Conservation (phyloP, 2,888 invertebrate genomes). For the Ferrisia virgata region DNA sequence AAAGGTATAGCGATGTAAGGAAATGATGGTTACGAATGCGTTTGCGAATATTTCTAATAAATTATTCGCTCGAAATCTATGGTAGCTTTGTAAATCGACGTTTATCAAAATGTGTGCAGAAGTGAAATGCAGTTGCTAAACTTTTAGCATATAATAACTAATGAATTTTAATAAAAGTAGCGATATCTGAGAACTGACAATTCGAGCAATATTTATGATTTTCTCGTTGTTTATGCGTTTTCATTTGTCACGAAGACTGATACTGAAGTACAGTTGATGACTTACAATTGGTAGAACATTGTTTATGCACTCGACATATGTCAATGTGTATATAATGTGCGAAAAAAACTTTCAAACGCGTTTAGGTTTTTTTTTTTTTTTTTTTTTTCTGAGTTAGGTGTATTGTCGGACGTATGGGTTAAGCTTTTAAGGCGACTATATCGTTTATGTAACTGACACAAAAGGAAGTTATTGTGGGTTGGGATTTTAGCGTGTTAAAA, state of each 20-base stretch:
- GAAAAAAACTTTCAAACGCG: not conserved
- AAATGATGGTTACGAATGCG: no score
- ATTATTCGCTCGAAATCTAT: no score
- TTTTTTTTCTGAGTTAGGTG: not conserved
- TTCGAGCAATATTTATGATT: not conserved
- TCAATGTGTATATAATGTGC: not conserved
- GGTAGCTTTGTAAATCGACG: no score
- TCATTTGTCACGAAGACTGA: not conserved
- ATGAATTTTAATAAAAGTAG: no score
- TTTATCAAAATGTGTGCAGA: no score
- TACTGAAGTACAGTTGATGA: not conserved
- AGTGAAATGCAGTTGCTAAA: no score
- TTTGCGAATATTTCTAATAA: no score
- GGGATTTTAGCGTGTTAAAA: conserved; percentile 14
- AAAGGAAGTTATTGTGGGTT: conserved; percentile 2
- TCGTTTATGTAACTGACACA: not conserved
- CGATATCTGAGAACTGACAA: no score
- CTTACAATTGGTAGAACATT: not conserved
- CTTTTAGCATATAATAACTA: no score
- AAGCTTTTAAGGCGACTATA: conserved; percentile 1
- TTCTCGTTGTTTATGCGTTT: not conserved
- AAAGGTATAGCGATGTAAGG: no score
- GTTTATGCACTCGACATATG: not conserved
- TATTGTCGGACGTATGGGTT: not conserved
- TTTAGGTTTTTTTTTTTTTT: not conserved